Evolutionary conservation across 2,797 vertebrate genomes (phyloP).

Genomic region (Rhabdomys pumilio): DNA sequence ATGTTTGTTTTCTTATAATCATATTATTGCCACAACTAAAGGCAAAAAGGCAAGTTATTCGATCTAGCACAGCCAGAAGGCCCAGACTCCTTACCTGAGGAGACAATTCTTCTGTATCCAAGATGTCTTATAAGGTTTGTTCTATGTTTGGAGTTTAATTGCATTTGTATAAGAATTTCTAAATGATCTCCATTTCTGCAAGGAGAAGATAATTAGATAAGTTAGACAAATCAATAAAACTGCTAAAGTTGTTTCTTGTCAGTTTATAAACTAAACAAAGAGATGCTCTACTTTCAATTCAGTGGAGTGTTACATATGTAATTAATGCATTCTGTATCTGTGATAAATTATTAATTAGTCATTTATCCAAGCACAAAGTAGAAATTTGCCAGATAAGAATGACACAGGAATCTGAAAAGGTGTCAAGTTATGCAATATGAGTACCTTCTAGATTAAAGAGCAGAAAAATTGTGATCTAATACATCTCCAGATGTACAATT

Average conservation of each 20-base stretch:
- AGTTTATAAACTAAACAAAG: slow-evolving; percentile 3
- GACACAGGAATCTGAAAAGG: background rate
- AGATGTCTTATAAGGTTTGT: background rate
- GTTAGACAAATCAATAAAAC: slow-evolving; percentile 39
- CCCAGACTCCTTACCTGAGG: slow-evolving; percentile 22
- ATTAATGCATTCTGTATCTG: background rate
- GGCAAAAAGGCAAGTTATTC: slow-evolving; percentile 64
- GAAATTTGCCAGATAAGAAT: background rate
- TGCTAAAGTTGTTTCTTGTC: background rate
- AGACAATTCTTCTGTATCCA: slow-evolving; percentile 33
- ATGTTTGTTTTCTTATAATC: slow-evolving; percentile 80
- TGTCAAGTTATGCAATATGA: background rate
- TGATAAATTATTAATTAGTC: background rate
- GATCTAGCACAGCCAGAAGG: background rate
- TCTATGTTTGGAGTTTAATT: background rate
- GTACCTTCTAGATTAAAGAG: background rate
- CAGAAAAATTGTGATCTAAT: background rate
- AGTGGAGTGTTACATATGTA: background rate
- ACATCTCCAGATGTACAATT: background rate
- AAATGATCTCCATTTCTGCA: background rate
- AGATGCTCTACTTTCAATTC: slow-evolving; percentile 29
- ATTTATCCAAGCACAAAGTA: background rate
- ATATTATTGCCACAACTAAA: slow-evolving; percentile 74
- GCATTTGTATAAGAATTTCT: slow-evolving; percentile 1
- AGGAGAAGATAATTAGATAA: slow-evolving; percentile 50